These are phyloP conservation scores for Palythoa heliodiscus DNA, from an alignment of 92 coral and sea anemone species.

Conservation along the genomic window DNA sequence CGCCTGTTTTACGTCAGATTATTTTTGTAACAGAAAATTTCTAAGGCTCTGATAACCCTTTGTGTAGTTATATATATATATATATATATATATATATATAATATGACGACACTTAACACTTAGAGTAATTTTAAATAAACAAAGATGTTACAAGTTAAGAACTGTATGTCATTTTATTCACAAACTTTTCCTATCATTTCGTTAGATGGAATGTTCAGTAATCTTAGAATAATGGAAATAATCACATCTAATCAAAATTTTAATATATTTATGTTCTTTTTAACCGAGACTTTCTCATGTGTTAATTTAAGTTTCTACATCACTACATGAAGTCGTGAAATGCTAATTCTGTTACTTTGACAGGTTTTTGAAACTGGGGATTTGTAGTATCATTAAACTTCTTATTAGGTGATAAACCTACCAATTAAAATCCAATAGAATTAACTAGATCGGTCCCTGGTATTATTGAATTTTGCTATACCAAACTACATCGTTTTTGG, in stretches of 20 bases:
- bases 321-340: too few species aligned
- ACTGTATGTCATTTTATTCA: neutral
- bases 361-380: neutral
- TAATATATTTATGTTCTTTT: too few species aligned
- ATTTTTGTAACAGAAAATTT: neutral
- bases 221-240: too few species aligned
- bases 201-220: too few species aligned
- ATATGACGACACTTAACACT: neutral
- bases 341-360: neutral
- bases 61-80: neutral
- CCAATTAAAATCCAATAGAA: too few species aligned
- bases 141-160: neutral
- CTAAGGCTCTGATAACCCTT: neutral
- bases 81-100: neutral
- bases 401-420: neutral
- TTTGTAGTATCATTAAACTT: neutral
- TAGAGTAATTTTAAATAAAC: neutral
- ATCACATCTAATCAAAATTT: too few species aligned
- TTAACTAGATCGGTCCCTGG: too few species aligned
- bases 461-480: neutral
- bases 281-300: too few species aligned
- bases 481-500: neutral
- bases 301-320: too few species aligned
- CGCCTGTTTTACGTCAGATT: neutral
- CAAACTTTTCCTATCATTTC: too few species aligned